phyloP scores from a whole-genome alignment of 2,888 invertebrate genomes.

The Dasysyrphus albostriatus region DNA sequence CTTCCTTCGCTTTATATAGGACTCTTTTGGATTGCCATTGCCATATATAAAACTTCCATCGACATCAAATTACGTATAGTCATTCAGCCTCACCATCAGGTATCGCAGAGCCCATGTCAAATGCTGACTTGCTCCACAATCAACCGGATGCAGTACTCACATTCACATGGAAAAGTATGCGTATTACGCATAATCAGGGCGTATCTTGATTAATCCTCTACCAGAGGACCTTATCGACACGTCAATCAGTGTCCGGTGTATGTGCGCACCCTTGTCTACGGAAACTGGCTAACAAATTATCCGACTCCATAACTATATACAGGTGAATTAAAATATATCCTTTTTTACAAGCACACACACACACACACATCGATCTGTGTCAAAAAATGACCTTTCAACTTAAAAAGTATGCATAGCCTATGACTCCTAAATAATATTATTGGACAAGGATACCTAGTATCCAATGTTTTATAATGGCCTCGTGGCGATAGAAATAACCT shows the following conservation, averaged over 20 bases:
- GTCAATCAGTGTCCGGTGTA: constrained; percentile 63
- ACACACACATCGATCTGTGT: constrained; percentile 54
- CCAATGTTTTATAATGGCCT: constrained; percentile 19
- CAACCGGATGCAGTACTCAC: constrained; percentile 67
- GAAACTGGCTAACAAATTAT: constrained; percentile 72
- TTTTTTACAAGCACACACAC: constrained; percentile 32
- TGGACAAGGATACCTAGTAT: constrained; percentile 58
- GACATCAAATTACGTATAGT: constrained; percentile 46
- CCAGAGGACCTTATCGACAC: constrained; percentile 61
- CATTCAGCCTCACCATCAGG: not conserved
- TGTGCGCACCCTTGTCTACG: constrained; percentile 64
- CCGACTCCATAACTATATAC: constrained; percentile 15
- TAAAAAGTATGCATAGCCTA: constrained; percentile 48
- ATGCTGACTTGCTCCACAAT: constrained; percentile 64
- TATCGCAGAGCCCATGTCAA: constrained; percentile 45
- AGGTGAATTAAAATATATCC: constrained; percentile 53
- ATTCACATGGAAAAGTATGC: constrained; percentile 70
- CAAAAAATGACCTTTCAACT: constrained; percentile 70
- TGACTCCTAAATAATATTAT: constrained; percentile 18
- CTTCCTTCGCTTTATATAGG: not conserved
- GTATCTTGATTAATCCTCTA: constrained; percentile 70
- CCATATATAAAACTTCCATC: constrained; percentile 25
- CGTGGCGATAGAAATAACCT: constrained; percentile 32
- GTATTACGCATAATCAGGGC: constrained; percentile 66
- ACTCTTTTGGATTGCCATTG: not conserved